Conservation (phyloP, 1,140 invertebrate genomes). For the Drosophila bifasciata region DNA sequence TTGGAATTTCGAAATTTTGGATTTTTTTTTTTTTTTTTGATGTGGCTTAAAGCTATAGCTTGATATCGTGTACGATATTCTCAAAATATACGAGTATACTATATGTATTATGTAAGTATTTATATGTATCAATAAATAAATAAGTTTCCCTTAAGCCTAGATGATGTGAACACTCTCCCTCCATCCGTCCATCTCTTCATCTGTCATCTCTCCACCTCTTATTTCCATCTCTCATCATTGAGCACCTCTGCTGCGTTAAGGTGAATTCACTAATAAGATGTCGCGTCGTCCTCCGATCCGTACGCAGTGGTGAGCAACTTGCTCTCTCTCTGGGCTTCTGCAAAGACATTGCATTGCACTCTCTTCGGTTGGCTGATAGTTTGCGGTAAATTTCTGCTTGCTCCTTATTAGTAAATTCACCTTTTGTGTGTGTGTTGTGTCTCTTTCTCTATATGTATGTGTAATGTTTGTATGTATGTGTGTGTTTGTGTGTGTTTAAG, state of each 20-base stretch:
- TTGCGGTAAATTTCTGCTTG: too few relatives aligned
- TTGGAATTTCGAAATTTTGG: constrained; percentile 31
- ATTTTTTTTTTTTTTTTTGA: constrained; percentile 3
- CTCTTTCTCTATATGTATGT: constrained; percentile 33
- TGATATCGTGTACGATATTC: constrained; percentile 32
- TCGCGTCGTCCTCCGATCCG: too few relatives aligned
- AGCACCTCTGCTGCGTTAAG: constrained; percentile 7
- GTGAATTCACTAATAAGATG: not conserved
- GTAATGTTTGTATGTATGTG: constrained; percentile 9
- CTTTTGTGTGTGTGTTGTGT: not conserved
- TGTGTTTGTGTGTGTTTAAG: constrained; percentile 20
- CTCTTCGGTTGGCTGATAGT: too few relatives aligned
- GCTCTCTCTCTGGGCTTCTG: too few relatives aligned
- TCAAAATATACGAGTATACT: constrained; percentile 18
- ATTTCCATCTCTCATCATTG: constrained; percentile 32
- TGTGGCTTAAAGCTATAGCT: constrained; percentile 25
- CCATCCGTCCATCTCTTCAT: too few relatives aligned
- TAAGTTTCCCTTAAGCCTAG: constrained; percentile 48
- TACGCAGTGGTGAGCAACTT: too few relatives aligned
- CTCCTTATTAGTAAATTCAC: too few relatives aligned
- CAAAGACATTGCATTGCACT: too few relatives aligned
- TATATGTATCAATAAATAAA: constrained; percentile 38
- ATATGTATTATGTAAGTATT: constrained; percentile 6
- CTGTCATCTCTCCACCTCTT: constrained; percentile 20
- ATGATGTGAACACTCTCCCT: constrained; percentile 20